phyloP scores from a whole-genome alignment of 2,888 invertebrate genomes.

The Nycteola revayana region DNA sequence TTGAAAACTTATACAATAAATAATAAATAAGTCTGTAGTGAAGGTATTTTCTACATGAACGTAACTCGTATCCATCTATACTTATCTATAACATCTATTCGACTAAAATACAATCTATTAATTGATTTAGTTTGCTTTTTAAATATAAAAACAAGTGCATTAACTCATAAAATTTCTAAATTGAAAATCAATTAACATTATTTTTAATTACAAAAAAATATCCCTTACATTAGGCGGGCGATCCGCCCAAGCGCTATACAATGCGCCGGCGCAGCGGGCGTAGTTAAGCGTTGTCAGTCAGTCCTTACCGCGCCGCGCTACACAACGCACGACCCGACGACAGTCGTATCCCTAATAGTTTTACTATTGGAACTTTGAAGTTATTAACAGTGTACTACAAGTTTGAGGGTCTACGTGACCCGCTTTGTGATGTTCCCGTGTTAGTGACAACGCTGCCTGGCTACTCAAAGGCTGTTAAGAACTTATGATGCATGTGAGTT shows the following conservation, averaged over 20 bases:
- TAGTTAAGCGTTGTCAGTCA: constrained; percentile 27
- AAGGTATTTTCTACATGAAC: too few species aligned
- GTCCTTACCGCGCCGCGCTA: constrained; percentile 48
- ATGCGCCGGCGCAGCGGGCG: constrained; percentile 9
- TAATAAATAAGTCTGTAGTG: too few species aligned
- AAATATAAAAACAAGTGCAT: too few species aligned
- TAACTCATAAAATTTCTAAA: too few species aligned
- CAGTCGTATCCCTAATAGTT: constrained; percentile 7
- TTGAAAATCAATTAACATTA: too few species aligned
- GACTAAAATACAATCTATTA: too few species aligned
- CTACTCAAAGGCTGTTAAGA: constrained; percentile 35
- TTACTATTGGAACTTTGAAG: not conserved
- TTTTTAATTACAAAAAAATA: not conserved
- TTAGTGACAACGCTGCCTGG: constrained; percentile 49
- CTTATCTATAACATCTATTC: too few species aligned
- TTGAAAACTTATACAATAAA: too few species aligned
- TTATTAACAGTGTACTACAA: not conserved
- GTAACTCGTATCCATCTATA: too few species aligned
- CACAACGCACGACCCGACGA: constrained; percentile 41
- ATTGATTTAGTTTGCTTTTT: too few species aligned
- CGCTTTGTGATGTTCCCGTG: constrained; percentile 61
- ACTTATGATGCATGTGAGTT: constrained; percentile 77
- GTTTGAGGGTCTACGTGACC: constrained; percentile 50
- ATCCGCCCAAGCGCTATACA: constrained; percentile 1
- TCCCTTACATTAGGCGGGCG: constrained; percentile 19